Percentiles rank a stretch among this genome's conserved stretches.
phyloP scores from a whole-genome alignment of 1,140 invertebrate genomes.

The Homarus americanus region DNA sequence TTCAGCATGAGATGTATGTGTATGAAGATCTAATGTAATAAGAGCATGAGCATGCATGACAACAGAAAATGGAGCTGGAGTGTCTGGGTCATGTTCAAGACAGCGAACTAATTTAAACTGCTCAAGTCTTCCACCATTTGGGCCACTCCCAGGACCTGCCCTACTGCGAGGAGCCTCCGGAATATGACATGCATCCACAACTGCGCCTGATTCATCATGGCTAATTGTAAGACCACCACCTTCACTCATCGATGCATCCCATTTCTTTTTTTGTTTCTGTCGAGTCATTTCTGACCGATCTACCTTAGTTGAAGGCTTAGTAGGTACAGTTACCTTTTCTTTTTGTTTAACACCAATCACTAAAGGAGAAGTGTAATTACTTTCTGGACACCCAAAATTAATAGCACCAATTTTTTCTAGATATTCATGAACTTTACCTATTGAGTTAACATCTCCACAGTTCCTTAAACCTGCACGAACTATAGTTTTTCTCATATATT shows the following conservation, averaged over 20 bases:
- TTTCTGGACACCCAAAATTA: conserved; percentile 83
- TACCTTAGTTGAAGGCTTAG: conserved; percentile 61
- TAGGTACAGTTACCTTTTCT: conserved; percentile 44
- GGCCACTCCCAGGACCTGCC: conserved; percentile 35
- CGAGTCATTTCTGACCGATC: conserved; percentile 71
- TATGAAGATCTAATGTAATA: conserved; percentile 84
- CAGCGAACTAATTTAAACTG: conserved; percentile 80
- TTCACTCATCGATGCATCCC: conserved; percentile 54
- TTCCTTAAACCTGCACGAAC: conserved; percentile 82
- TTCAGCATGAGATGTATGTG: conserved; percentile 84
- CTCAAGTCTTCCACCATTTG: conserved; percentile 73
- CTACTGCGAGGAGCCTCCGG: conserved; percentile 76
- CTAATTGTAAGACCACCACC: conserved; percentile 83
- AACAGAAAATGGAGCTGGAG: conserved; percentile 82
- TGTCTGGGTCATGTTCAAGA: conserved; percentile 80
- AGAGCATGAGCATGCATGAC: conserved; percentile 82
- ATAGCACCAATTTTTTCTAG: conserved; percentile 84
- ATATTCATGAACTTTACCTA: conserved; percentile 82
- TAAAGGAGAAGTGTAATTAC: conserved; percentile 66
- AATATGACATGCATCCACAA: conserved; percentile 78
- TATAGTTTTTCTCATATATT: conserved; percentile 82
- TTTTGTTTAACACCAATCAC: conserved; percentile 51
- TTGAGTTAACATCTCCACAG: conserved; percentile 84
- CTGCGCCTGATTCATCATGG: conserved; percentile 81
- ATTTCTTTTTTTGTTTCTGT: conserved; percentile 74